Evolutionary conservation across 2,113 vertebrate species (phyloP), one percentile per base, ranked within the genome.

Genomic region (Grammomys surdaster): DNA sequence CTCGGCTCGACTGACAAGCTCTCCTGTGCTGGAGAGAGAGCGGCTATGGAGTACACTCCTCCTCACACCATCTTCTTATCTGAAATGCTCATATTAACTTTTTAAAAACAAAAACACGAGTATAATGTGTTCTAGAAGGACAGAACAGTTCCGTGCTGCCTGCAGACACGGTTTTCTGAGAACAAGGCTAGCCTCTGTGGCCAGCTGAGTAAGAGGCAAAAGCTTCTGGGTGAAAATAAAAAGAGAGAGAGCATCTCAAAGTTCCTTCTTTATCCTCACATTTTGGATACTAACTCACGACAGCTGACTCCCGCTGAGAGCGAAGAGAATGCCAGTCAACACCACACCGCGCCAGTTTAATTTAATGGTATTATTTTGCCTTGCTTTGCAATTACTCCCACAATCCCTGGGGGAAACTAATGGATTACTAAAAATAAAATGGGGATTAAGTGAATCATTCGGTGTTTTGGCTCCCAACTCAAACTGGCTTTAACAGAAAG

Each of bases 381-480:
- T 97, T 40, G 93, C 97, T 98, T 96, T 98, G 98, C 97, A 98
- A 98, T 98, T 98, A 98, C 97, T 98, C 98, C 98, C 97, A 98
- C 98, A 86, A 98, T 98, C 97, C 97, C 93, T 95, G 82, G 92
- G 85, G 96, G 97, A 98, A 97, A 97, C 97, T 98, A 99, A 99
- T 98, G 98, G 97, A 96, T 98, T 98, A 96, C 98, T 98, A 98
- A 99, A 99, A 99, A 99, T 98, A 98, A 98, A 98, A 51, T 24
- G 0, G 96, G 98, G 98, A 98, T 98, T 70, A 95, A 97, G 86
- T 96, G 86, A 97, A 94, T 97, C 95, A 95, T 96, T 89, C 0
- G 73, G 94, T 97, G 87, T 97, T 96, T 95, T 98, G 97, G 97
- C 96, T 97, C 69, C 73, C 77, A 95, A 28, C n/a, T 73, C 43